Base-by-base conservation (phyloP, 2,113 vertebrate genomes). In the Numida meleagris region DNA sequence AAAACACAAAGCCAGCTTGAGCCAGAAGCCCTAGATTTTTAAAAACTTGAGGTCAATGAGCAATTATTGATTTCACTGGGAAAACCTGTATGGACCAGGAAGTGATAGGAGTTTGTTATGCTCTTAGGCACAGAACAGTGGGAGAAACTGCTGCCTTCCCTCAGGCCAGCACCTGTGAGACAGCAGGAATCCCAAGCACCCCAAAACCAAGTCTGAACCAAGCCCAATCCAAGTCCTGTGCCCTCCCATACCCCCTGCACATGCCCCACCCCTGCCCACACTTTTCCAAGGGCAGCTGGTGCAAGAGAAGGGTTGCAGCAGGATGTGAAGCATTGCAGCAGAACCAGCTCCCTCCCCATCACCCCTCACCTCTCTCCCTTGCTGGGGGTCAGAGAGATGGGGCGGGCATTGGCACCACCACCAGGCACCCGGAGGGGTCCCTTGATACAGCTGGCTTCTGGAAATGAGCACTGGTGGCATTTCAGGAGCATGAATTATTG, bases 381-480 rank as follows among this genome's bases (percentile, higher is more conserved):
- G 25, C 20, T 16, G 27, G 19, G 57, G 27, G 36, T 36, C 46
- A 82, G 42, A 45, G 46, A 42, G 50, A 61, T 5, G 1, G 0
- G 1, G 1, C 6, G 27, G 43, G 29, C 20, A 10, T 13, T 3
- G 0, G 3, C n/a, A 10, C 36, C 1, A 1, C 27, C 2, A 3
- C 50, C 17, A 18, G 58, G 20, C 3, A 7, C 33, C 40, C 86
- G 7, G 34, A 33, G 72, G 40, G 70, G 72, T 0, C 4, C 0
- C 40, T 46, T 53, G 70, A 15, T 46, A 31, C 0, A 11, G 33
- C 31, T 19, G n/a, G 33, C 5, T 70, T 38, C 73, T 24, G 58
- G 25, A 12, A 68, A 50, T 0, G 4, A 63, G 73, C 66, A 15
- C 34, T 63, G 2, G 1, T 46, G 79, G 50, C 34, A 12, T 21